phyloP scores from a whole-genome alignment of 2,113 vertebrate genomes.

The Crotalus tigris region DNA sequence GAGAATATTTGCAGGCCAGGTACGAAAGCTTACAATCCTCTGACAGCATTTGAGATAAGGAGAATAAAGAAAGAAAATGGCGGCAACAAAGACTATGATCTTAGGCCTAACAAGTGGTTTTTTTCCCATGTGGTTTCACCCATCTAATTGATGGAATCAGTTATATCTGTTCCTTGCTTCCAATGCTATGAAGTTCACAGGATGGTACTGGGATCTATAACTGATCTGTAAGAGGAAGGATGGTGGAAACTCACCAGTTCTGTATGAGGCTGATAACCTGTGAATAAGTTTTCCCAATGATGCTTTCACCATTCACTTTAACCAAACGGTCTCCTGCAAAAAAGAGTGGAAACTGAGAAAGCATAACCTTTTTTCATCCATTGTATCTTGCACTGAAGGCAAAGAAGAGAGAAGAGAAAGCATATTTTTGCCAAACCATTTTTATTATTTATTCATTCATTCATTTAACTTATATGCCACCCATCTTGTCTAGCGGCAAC shows the following conservation, averaged over 20 bases:
- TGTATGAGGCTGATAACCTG: slow-evolving; percentile 98
- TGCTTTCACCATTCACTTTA: slow-evolving; percentile 93
- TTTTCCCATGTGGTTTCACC: background rate
- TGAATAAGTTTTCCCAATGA: slow-evolving; percentile 94
- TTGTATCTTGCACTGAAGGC: background rate
- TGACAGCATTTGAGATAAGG: background rate
- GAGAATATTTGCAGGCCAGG: background rate
- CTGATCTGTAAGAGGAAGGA: background rate
- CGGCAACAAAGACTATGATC: background rate
- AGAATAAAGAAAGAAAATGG: background rate
- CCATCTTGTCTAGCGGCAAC: background rate
- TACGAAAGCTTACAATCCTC: background rate
- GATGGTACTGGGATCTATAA: background rate
- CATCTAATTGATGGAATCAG: background rate
- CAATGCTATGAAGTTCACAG: background rate
- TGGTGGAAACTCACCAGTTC: slow-evolving; percentile 80
- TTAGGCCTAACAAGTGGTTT: background rate
- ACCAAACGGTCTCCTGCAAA: slow-evolving; percentile 89
- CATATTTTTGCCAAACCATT: background rate
- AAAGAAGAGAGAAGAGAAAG: background rate
- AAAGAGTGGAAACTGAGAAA: background rate
- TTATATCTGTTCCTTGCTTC: background rate
- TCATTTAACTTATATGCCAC: background rate
- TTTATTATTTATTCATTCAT: background rate
- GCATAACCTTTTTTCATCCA: background rate